Base-by-base conservation (phyloP, 2,113 vertebrate species). In the Columbina picui region DNA sequence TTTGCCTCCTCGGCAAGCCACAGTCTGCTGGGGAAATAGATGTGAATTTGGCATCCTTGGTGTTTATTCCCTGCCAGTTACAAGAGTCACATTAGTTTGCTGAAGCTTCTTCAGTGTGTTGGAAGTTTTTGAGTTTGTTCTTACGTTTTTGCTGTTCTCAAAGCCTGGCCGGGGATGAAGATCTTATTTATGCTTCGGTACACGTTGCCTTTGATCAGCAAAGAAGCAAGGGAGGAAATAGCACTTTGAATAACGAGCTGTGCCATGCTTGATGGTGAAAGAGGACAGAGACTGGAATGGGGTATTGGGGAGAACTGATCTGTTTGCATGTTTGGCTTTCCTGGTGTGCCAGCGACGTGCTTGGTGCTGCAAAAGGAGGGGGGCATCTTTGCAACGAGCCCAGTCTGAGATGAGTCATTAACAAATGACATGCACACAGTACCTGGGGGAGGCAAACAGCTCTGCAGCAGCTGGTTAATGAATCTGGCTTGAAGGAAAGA, bases 401-500 rank as follows among this genome's bases (percentile, higher is more conserved):
- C 76, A 30, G 73, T n/a, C 88, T 87, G 94, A 94, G 92, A 95
- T 95, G 96, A 94, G 92, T 96, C 95, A 96, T 93, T 95, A 94
- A 93, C 93, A 92, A 92, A 96, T 95, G 94, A 96, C 94, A 97
- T 38, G 92, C 88, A 92, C 56, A 90, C 92, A 91, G 96, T 95
- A 95, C 95, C 87, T 95, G 94, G 92, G 96, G 96, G 96, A 96
- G 94, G 94, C 85, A 83, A 69, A 93, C 90, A 96, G 93, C 94
- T 94, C 94, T 86, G 93, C 92, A 84, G 92, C 96, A 96, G 93
- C 96, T 96, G 94, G 96, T 92, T 95, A 97, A 97, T 97, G 96
- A 97, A 95, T 92, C 94, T 96, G 93, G 92, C 96, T 96, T 67
- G 82, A 93, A 95, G 68, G 76, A 90, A 94, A 90, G 88, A 90